Conservation (phyloP, 2,113 vertebrate species). For the Crotophaga sulcirostris region DNA sequence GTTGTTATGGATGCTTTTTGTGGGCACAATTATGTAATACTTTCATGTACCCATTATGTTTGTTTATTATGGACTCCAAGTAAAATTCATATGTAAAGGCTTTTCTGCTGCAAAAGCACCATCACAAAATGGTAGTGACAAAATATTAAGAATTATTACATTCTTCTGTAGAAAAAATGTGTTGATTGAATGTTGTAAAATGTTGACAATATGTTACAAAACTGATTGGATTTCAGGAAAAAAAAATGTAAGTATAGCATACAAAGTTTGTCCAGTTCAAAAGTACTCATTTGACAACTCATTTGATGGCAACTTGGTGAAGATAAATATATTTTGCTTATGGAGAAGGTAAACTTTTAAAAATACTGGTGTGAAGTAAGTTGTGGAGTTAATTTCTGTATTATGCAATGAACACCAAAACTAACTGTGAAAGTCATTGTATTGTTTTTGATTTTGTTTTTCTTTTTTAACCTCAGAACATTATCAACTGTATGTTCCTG, state of each 20-base stretch:
- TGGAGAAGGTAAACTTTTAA: not conserved
- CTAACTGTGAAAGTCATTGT: not conserved
- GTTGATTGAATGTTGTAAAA: not conserved
- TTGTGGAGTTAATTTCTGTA: not conserved
- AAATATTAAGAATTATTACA: not conserved
- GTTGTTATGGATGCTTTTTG: not conserved
- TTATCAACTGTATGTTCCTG: conserved; percentile 95
- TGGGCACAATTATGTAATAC: not conserved
- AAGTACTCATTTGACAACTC: not conserved
- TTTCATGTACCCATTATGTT: not conserved
- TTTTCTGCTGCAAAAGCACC: not conserved
- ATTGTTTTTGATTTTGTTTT: not conserved
- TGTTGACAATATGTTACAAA: not conserved
- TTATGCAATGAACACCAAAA: not conserved
- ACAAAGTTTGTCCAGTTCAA: not conserved
- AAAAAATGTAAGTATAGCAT: not conserved
- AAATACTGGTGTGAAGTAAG: not conserved
- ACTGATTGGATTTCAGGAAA: fast-evolving
- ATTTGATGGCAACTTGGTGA: not conserved
- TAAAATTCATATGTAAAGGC: not conserved
- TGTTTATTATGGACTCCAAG: not conserved
- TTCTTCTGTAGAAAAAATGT: not conserved
- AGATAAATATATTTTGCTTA: not conserved
- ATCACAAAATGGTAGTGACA: not conserved
- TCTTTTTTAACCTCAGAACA: conserved; percentile 77